Base-by-base conservation (phyloP, 1,140 invertebrate genomes). In the Physella acuta region DNA sequence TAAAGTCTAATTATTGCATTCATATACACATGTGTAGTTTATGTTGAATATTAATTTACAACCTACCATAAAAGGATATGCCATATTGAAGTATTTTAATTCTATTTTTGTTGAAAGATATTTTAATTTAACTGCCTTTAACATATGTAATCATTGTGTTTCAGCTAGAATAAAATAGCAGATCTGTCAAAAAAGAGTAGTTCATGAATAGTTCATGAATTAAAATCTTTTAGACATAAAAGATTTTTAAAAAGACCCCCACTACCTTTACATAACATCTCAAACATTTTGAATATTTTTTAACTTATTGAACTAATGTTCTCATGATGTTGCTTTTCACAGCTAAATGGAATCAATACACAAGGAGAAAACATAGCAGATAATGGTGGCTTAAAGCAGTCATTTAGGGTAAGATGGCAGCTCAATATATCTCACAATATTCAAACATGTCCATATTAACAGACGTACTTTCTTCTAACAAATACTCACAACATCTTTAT, bases 301-400 rank as follows among this genome's bases (percentile, higher is more conserved):
- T 49, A 11, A 11, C n/a, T 49, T n/a, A 49, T 49, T n/a, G 44
- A 11, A 11, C 11, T 49, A 11, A 68, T 61, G 31, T 14, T 62
- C 63, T 67, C 34, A 30, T n/a, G n/a, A n/a, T n/a, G n/a, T n/a
- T n/a, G n/a, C n/a, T n/a, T n/a, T n/a, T n/a, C n/a, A 16, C 68
- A 91, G 90, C 88, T 91, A 61, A 88, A 91, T 79, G 90, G 90
- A 74, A 88, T 89, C 70, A 83, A 88, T 33, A 91, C 90, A 11
- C 84, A 88, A 71, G 89, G 89, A 68, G 90, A 91, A 79, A 91
- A 90, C 73, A 88, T 91, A 70, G 90, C 90, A 2, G 90, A 91
- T 75, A 88, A 90, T 71, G 88, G 89, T 20, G 90, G 89, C 20
- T 72, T 92, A 0, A 87, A 89, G 34, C 86, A 89, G 68, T 88